Evolutionary conservation across 2,113 vertebrate genomes (phyloP).

Genomic region (Phocoena phocoena): DNA sequence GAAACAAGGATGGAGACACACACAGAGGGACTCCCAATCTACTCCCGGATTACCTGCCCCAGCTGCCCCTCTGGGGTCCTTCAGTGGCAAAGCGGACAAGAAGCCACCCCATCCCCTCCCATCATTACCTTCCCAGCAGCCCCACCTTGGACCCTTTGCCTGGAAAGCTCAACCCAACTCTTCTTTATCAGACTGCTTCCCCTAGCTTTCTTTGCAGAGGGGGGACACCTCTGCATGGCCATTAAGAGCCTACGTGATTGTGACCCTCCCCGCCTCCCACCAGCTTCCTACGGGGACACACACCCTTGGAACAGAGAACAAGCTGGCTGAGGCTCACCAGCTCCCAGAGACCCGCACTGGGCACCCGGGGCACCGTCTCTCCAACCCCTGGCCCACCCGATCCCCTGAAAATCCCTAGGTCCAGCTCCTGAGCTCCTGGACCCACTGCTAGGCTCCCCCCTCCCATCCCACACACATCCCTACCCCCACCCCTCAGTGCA

Average conservation of each 20-base stretch:
- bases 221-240: slow-evolving; percentile 61
- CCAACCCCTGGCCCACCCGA: background rate
- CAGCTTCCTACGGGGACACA: slow-evolving; percentile 31
- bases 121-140: background rate
- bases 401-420: background rate
- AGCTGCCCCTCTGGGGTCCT: background rate
- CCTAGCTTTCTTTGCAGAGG: slow-evolving; percentile 67
- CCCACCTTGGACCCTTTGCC: background rate
- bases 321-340: background rate
- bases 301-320: background rate
- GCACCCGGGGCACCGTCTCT: background rate
- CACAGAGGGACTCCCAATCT: background rate
- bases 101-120: background rate
- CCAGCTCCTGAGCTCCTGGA: background rate
- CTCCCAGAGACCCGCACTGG: background rate
- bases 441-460: background rate
- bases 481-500: background rate
- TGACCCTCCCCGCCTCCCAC: slow-evolving; percentile 71
- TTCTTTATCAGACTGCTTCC: background rate
- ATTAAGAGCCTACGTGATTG: slow-evolving; percentile 65
- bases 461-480: background rate
- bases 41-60: background rate
- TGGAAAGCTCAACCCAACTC: background rate
- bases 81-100: background rate
- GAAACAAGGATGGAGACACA: background rate